These are phyloP conservation scores for Sarcophaga subvicina DNA, from an alignment of 2,888 invertebrate genomes.

Conservation along the genomic window DNA sequence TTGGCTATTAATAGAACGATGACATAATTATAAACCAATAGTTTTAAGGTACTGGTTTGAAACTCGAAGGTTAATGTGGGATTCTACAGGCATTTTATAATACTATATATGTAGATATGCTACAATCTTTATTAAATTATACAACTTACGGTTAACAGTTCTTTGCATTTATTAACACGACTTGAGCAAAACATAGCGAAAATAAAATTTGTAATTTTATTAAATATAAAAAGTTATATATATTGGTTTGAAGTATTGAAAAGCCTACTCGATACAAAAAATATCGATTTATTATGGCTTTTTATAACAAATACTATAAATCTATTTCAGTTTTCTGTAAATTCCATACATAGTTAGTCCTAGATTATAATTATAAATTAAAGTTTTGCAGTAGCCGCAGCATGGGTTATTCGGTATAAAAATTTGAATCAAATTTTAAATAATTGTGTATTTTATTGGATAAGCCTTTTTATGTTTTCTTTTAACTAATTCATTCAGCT, in stretches of 20 bases:
- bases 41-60: conserved; percentile 70
- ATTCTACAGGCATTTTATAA: conserved; percentile 41
- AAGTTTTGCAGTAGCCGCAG: too few relatives aligned
- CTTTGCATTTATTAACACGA: conserved; percentile 52
- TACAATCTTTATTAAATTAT: neutral
- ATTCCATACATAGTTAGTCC: too few relatives aligned
- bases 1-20: conserved; percentile 72
- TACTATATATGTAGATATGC: neutral
- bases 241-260: neutral
- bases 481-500: too few relatives aligned
- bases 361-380: too few relatives aligned
- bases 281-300: too few relatives aligned
- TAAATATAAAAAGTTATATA: neutral
- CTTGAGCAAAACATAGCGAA: neutral
- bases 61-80: conserved; percentile 67
- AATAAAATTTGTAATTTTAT: neutral
- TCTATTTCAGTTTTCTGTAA: too few relatives aligned
- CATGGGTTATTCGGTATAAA: too few relatives aligned
- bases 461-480: too few relatives aligned
- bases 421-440: too few relatives aligned
- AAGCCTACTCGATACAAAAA: neutral
- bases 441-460: too few relatives aligned
- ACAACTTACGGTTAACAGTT: conserved; percentile 56
- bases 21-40: conserved; percentile 73
- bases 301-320: too few relatives aligned